phyloP scores from a whole-genome alignment of 2,113 vertebrate species.

The Pelecanoides urinatrix region DNA sequence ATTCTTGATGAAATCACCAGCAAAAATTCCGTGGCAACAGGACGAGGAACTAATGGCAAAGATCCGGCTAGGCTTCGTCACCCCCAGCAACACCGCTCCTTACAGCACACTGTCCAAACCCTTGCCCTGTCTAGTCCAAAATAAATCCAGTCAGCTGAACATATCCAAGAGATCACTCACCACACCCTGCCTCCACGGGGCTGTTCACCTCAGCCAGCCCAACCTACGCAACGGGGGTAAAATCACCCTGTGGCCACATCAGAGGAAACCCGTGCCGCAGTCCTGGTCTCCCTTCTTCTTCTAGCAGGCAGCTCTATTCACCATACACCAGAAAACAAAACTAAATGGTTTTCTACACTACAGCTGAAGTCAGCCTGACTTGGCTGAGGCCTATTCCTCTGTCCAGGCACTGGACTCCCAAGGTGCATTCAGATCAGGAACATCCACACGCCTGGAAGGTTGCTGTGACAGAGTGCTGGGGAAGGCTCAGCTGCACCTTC shows the following conservation, averaged over 20 bases:
- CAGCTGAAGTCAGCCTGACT: neutral
- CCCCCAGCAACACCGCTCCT: neutral
- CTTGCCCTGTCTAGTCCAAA: neutral
- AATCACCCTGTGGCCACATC: rapidly evolving
- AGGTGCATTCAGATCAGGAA: neutral
- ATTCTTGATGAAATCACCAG: neutral
- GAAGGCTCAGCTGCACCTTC: neutral
- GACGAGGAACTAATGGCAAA: neutral
- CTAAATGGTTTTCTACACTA: neutral
- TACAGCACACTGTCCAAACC: neutral
- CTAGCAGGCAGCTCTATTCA: neutral
- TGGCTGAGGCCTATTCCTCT: neutral
- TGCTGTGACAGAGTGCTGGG: neutral
- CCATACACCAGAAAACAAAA: neutral
- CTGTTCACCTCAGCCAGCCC: neutral
- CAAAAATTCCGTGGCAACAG: neutral
- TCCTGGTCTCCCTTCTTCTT: neutral
- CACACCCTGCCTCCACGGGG: neutral
- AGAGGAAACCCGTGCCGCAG: neutral
- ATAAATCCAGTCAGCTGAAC: neutral
- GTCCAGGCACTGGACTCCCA: neutral
- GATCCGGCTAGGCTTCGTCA: rapidly evolving
- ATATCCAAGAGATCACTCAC: neutral
- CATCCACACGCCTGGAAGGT: too few species aligned
- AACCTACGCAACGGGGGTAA: rapidly evolving